Evolutionary conservation across 2,888 invertebrate species (phyloP).

Genomic region (Euplexia lucipara): DNA sequence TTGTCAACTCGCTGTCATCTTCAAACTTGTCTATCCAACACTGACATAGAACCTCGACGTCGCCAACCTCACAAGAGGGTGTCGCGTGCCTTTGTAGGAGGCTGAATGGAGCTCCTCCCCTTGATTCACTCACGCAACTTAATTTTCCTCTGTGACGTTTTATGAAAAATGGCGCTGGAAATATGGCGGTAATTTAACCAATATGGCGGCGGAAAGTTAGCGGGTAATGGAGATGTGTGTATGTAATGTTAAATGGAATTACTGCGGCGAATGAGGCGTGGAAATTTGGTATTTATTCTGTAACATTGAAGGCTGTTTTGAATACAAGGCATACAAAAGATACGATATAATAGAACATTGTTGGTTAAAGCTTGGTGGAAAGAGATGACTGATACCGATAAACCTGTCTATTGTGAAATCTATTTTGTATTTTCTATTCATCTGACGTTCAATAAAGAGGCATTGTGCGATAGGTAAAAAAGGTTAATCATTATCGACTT

Average conservation of each 20-base stretch:
- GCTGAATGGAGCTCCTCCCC: slow-evolving; percentile 48
- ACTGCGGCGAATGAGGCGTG: slow-evolving; percentile 24
- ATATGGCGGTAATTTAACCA: slow-evolving; percentile 34
- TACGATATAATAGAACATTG: slow-evolving; percentile 8
- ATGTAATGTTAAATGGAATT: slow-evolving; percentile 19
- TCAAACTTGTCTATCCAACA: slow-evolving; percentile 24
- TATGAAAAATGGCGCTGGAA: slow-evolving; percentile 45
- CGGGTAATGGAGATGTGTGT: slow-evolving; percentile 23
- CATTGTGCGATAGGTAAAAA: slow-evolving; percentile 7
- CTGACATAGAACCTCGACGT: slow-evolving; percentile 33
- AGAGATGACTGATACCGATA: slow-evolving; percentile 32
- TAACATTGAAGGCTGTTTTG: slow-evolving; percentile 6
- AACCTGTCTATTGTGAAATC: slow-evolving; percentile 18
- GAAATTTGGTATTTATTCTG: slow-evolving; percentile 2
- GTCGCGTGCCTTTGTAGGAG: slow-evolving; percentile 62
- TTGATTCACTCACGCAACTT: slow-evolving; percentile 64
- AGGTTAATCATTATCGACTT: not conserved
- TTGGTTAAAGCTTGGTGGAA: slow-evolving; percentile 15
- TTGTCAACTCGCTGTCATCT: slow-evolving; percentile 41
- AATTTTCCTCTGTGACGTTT: slow-evolving; percentile 56
- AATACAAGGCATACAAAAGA: slow-evolving; percentile 28
- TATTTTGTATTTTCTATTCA: slow-evolving; percentile 29
- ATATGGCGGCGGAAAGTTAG: slow-evolving; percentile 40
- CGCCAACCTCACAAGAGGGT: slow-evolving; percentile 69
- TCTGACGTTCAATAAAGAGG: not conserved